Percentiles rank a stretch among this genome's conserved stretches.
phyloP scores from a whole-genome alignment of 2,797 vertebrate species.

The Epinephelus coioides region DNA sequence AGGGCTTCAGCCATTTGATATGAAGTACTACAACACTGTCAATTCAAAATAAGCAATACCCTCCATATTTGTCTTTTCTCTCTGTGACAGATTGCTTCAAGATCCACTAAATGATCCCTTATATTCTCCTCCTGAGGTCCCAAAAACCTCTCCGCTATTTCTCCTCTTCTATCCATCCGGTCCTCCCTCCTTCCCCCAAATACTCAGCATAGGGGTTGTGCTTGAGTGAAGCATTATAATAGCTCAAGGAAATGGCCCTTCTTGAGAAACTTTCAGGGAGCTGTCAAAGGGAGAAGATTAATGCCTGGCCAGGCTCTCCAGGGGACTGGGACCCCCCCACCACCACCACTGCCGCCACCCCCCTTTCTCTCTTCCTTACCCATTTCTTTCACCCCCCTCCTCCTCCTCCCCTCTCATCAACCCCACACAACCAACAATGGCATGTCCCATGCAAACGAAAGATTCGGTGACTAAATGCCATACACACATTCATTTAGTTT shows the following conservation, averaged over 20 bases:
- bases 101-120: slow-evolving; percentile 66
- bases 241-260: slow-evolving; percentile 87
- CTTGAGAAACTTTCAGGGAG: slow-evolving; percentile 87
- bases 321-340: slow-evolving; percentile 75
- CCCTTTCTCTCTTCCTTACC: slow-evolving; percentile 64
- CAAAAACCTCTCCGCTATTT: slow-evolving; percentile 49
- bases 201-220: slow-evolving; percentile 77
- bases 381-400: slow-evolving; percentile 50
- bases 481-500: slow-evolving; percentile 49
- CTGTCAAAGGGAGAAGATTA: slow-evolving; percentile 89
- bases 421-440: slow-evolving; percentile 64
- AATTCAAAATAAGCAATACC: slow-evolving; percentile 15
- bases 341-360: slow-evolving; percentile 19
- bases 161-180: slow-evolving; percentile 60
- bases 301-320: slow-evolving; percentile 82
- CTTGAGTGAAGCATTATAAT: slow-evolving; percentile 89
- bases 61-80: slow-evolving; percentile 28
- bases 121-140: slow-evolving; percentile 56
- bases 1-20: neutral
- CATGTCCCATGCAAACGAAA: slow-evolving; percentile 64
- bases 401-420: slow-evolving; percentile 50
- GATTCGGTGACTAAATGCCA: slow-evolving; percentile 48
- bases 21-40: neutral
- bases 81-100: slow-evolving; percentile 52
- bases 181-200: slow-evolving; percentile 55